These are phyloP conservation scores for Lophochroa leadbeateri DNA, from an alignment of 2,113 vertebrate species.

Conservation along the genomic window DNA sequence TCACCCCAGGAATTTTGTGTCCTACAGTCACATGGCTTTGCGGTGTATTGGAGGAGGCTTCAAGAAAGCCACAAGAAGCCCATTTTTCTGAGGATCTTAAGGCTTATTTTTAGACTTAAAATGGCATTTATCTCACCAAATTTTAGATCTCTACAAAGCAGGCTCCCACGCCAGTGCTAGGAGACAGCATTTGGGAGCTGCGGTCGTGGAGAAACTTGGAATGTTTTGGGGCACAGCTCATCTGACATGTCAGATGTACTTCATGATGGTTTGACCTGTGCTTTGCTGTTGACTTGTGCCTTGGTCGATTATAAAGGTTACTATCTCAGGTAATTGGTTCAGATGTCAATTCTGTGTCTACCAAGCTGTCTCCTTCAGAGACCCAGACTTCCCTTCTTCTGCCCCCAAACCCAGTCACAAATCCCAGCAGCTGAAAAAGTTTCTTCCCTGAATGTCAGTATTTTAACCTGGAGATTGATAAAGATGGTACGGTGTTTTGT, in stretches of 20 bases:
- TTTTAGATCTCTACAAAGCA: not conserved
- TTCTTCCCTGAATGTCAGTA: not conserved
- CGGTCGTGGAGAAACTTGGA: too few species aligned
- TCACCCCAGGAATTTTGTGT: not conserved
- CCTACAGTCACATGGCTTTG: not conserved
- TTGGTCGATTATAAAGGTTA: not conserved
- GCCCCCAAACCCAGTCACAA: not conserved
- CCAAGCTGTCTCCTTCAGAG: not conserved
- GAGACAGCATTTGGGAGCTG: not conserved
- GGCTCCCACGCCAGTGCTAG: accelerated
- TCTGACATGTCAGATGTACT: not conserved
- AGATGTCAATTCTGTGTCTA: not conserved
- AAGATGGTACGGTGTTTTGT: not conserved
- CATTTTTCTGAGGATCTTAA: not conserved
- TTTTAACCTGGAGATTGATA: not conserved
- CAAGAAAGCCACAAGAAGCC: not conserved
- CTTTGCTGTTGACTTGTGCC: not conserved
- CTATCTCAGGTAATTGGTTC: not conserved
- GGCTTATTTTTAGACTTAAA: not conserved
- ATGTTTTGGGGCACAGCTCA: not conserved
- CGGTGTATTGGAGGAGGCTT: not conserved
- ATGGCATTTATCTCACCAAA: not conserved
- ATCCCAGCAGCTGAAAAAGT: not conserved
- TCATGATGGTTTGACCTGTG: not conserved
- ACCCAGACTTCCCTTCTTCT: not conserved